Evolutionary conservation across 2,113 vertebrate genomes (phyloP).

Genomic region (Gadus chalcogrammus): DNA sequence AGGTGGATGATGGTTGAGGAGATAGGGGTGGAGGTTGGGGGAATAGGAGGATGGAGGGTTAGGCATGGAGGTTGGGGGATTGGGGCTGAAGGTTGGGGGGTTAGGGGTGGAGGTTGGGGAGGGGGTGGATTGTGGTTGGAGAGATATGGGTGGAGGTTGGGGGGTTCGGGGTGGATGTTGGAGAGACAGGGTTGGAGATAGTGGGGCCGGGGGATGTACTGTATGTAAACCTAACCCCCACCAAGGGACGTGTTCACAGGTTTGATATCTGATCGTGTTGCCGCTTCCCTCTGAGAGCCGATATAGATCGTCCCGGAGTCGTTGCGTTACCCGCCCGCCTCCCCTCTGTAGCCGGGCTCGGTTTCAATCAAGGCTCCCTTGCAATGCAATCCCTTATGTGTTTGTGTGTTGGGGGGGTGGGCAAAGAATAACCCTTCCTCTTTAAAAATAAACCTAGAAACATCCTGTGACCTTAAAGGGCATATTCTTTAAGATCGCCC

Average conservation of each 20-base stretch:
- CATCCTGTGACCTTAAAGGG: conserved; percentile 33
- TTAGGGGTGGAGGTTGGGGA: no score
- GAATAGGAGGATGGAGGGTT: no score
- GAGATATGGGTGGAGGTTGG: no score
- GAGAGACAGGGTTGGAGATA: neutral
- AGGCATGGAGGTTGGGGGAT: neutral
- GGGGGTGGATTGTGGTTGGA: no score
- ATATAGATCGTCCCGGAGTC: conserved; percentile 59
- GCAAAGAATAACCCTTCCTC: neutral
- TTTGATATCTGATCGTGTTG: conserved; percentile 50
- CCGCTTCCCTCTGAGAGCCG: conserved; percentile 40
- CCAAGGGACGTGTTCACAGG: conserved; percentile 60
- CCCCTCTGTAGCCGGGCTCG: conserved; percentile 24
- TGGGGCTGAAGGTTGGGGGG: no score
- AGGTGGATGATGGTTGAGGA: no score
- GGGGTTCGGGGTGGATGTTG: neutral
- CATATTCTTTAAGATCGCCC: conserved; percentile 1
- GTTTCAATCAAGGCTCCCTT: conserved; percentile 52
- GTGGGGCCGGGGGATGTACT: neutral
- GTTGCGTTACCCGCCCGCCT: conserved; percentile 33
- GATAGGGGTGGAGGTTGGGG: no score
- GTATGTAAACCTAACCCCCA: conserved; percentile 63
- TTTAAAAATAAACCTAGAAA: conserved; percentile 24
- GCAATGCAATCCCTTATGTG: conserved; percentile 45
- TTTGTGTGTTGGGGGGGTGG: neutral